Evolutionary conservation across 2,888 invertebrate species (phyloP).

Genomic region (Lepetodrilus schrolli): DNA sequence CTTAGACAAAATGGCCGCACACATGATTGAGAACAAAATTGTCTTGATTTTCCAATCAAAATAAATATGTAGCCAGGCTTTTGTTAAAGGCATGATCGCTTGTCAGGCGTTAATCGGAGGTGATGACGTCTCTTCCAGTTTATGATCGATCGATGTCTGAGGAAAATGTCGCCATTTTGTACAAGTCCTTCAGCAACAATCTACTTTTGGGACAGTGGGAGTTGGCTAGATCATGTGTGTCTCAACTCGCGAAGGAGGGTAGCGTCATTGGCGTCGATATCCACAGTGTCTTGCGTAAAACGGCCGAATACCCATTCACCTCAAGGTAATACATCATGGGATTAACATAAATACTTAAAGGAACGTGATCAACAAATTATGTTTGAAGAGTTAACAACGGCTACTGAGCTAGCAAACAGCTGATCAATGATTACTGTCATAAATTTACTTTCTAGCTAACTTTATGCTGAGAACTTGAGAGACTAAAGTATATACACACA

Average conservation of each 20-base stretch:
- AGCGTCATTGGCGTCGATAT: constrained; percentile 40
- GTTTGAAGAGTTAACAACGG: background rate
- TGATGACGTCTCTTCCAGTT: background rate
- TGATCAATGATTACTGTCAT: background rate
- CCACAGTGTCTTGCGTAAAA: constrained; percentile 52
- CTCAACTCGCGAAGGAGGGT: constrained; percentile 48
- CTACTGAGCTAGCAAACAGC: background rate
- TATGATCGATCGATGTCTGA: background rate
- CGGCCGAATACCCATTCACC: constrained; percentile 60
- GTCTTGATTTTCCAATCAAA: background rate
- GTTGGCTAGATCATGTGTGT: constrained; percentile 61
- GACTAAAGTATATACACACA: too few relatives aligned
- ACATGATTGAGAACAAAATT: background rate
- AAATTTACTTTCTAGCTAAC: too few relatives aligned
- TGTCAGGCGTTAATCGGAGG: background rate
- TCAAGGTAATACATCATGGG: constrained; percentile 53
- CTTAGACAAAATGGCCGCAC: constrained; percentile 44
- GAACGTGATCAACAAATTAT: background rate
- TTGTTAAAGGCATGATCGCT: background rate
- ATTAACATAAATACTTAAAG: background rate
- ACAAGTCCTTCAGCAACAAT: constrained; percentile 69
- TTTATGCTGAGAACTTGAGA: too few relatives aligned
- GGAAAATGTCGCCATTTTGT: constrained; percentile 42
- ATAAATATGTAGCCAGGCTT: background rate
- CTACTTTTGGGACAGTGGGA: constrained; percentile 72